These are phyloP conservation scores for Hoplodrina ambigua DNA, from an alignment of 2,888 invertebrate genomes.

Conservation along the genomic window DNA sequence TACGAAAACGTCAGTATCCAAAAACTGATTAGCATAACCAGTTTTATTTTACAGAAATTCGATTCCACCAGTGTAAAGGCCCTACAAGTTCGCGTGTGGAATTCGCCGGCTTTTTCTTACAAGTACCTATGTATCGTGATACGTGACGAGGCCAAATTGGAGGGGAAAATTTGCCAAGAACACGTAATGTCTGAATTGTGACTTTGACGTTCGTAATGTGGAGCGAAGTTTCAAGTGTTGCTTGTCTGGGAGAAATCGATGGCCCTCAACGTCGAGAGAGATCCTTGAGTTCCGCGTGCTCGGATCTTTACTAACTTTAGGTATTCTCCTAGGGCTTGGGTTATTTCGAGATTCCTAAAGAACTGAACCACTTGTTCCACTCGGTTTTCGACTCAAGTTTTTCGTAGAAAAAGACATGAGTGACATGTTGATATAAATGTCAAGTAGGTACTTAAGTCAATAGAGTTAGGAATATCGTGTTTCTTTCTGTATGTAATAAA, in stretches of 20 bases:
- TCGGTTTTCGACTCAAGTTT: background rate
- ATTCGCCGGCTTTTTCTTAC: conserved; percentile 61
- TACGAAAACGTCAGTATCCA: conserved; percentile 2
- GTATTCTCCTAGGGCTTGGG: background rate
- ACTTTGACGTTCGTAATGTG: conserved; percentile 71
- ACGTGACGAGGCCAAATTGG: conserved; percentile 72
- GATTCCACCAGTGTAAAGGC: conserved; percentile 49
- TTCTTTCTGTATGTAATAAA: conserved; percentile 7
- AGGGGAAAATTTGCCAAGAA: conserved; percentile 68
- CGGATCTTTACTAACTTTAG: conserved; percentile 16
- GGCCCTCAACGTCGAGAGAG: conserved; percentile 59
- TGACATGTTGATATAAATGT: conserved; percentile 10
- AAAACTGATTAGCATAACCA: conserved; percentile 27
- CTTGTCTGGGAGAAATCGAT: conserved; percentile 65
- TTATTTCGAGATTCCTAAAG: conserved; percentile 11
- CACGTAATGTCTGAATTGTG: conserved; percentile 77
- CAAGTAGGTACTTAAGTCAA: conserved; percentile 22
- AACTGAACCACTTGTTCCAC: background rate
- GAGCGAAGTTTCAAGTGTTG: conserved; percentile 56
- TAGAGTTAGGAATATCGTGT: background rate
- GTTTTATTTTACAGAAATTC: conserved; percentile 53
- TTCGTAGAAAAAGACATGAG: conserved; percentile 4
- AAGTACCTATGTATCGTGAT: conserved; percentile 63
- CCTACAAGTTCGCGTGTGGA: conserved; percentile 60
- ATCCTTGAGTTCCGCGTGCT: conserved; percentile 36